Evolutionary conservation across 2,797 vertebrate genomes (phyloP).

Genomic region (Sphenopsis melanotis): DNA sequence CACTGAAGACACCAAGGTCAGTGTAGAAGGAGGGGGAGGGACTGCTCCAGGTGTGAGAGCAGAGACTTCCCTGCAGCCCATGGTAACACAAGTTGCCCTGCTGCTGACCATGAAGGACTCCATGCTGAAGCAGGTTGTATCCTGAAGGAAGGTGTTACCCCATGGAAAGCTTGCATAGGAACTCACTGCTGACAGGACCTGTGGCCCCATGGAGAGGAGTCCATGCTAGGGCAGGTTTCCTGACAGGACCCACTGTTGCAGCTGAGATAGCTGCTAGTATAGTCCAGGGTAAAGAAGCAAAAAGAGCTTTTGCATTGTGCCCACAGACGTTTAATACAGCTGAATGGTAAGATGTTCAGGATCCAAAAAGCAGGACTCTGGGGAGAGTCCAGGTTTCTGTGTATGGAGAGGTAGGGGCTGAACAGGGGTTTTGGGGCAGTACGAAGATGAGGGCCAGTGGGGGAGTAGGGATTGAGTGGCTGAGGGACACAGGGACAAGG

Average conservation of each 20-base stretch:
- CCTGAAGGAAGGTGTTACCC: not conserved
- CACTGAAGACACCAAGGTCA: not conserved
- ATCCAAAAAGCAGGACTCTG: not conserved
- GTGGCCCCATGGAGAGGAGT: not conserved
- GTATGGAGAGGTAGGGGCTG: not conserved
- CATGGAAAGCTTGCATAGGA: not conserved
- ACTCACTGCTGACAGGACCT: not conserved
- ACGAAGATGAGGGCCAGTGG: not conserved
- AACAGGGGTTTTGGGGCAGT: not conserved
- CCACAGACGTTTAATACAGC: not conserved
- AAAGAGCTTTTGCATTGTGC: not conserved
- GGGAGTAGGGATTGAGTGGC: not conserved
- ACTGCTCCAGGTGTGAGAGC: no score
- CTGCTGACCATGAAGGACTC: not conserved
- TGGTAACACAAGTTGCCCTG: accelerated
- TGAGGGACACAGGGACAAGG: not conserved
- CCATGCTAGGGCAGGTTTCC: not conserved
- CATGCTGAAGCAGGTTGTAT: accelerated
- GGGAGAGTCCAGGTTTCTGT: not conserved
- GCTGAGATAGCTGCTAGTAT: not conserved
- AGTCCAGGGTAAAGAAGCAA: not conserved
- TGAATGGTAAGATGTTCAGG: not conserved
- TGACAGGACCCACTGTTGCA: not conserved
- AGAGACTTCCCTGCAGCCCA: not conserved
- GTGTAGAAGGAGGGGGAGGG: not conserved